These are phyloP conservation scores for Azemiops feae DNA, from an alignment of 2,113 vertebrate species.

Conservation along the genomic window DNA sequence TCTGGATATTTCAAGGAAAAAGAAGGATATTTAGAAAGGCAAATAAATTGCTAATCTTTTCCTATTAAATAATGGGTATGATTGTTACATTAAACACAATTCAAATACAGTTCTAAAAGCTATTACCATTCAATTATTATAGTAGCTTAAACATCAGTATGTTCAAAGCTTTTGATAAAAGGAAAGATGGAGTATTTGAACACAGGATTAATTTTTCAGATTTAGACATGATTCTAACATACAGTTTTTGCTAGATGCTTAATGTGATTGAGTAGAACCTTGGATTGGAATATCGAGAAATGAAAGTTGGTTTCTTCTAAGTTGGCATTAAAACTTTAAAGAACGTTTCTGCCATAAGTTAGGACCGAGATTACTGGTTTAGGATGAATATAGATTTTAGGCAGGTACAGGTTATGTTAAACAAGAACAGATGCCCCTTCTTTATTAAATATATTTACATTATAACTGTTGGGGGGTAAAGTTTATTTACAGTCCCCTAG, in stretches of 20 bases:
- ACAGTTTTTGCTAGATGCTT: background rate
- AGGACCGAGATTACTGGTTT: background rate
- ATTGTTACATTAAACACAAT: constrained; percentile 48
- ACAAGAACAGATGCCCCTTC: background rate
- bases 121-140: background rate
- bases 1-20: constrained; percentile 15
- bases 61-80: constrained; percentile 46
- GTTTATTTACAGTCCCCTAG: constrained; percentile 26
- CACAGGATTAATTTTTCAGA: background rate
- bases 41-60: constrained; percentile 47
- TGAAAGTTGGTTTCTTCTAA: background rate
- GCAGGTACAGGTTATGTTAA: background rate
- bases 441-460: constrained; percentile 30
- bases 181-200: background rate
- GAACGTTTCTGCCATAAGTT: background rate
- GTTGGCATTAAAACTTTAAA: background rate
- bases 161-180: background rate
- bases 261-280: background rate
- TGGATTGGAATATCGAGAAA: background rate
- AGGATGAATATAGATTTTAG: background rate
- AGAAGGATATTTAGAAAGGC: constrained; percentile 24
- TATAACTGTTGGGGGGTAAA: constrained; percentile 57
- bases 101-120: constrained; percentile 51
- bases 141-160: background rate
- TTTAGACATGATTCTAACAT: background rate